These are phyloP conservation scores for Cephalopachus bancanus DNA, from an alignment of 2,797 vertebrate species.

Conservation along the genomic window DNA sequence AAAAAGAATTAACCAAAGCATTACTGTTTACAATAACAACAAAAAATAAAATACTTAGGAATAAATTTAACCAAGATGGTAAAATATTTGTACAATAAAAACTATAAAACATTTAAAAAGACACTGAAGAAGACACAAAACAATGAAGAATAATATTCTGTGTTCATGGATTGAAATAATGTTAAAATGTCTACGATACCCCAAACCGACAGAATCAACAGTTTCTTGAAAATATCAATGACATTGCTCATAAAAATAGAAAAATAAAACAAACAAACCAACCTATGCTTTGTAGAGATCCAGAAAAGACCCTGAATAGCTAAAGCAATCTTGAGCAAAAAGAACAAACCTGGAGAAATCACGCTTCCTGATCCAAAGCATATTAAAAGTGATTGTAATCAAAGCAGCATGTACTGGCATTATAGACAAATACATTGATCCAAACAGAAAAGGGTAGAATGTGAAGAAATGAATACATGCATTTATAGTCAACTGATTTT, in stretches of 20 bases:
- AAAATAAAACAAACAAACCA: background rate
- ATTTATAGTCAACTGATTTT: background rate
- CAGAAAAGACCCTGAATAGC: background rate
- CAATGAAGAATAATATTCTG: background rate
- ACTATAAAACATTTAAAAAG: background rate
- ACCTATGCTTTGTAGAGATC: background rate
- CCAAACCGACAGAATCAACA: background rate
- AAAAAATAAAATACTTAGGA: background rate
- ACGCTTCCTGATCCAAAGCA: background rate
- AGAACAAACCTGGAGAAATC: background rate
- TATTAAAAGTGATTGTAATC: background rate
- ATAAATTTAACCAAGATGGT: background rate
- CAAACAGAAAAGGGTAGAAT: background rate
- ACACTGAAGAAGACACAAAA: background rate
- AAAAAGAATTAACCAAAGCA: background rate
- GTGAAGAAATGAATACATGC: background rate
- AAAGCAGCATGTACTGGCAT: background rate
- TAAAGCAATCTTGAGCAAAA: background rate
- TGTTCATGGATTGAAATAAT: background rate
- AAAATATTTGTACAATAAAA: background rate
- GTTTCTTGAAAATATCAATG: background rate
- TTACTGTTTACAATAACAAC: background rate
- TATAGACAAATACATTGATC: background rate
- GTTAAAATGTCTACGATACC: background rate
- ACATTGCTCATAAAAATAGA: background rate